Conservation (phyloP, 1,140 invertebrate species). For the Steinernema feltiae region DNA sequence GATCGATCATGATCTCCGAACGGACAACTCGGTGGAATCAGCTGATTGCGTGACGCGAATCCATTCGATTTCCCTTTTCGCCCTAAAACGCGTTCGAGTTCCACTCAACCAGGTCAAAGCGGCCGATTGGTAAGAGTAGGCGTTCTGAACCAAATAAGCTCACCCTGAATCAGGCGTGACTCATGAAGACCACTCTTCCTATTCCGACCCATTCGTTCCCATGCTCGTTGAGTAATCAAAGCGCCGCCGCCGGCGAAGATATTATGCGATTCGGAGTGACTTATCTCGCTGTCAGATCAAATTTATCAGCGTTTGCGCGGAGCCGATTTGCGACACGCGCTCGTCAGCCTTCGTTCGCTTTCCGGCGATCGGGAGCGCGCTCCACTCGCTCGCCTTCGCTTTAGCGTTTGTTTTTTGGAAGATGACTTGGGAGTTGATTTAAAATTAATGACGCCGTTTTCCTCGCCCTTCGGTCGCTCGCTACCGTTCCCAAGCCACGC, state of each 20-base stretch:
- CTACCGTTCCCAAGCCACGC: background rate
- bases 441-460: slow-evolving; percentile 8
- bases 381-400: too few relatives aligned
- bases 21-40: background rate
- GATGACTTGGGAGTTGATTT: background rate
- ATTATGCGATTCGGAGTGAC: background rate
- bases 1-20: background rate
- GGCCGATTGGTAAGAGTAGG: background rate
- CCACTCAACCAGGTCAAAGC: too few relatives aligned
- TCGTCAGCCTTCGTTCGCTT: background rate
- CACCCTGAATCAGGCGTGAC: background rate
- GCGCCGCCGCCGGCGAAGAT: background rate
- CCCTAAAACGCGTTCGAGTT: background rate
- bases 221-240: background rate
- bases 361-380: background rate
- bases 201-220: background rate
- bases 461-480: too few relatives aligned
- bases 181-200: too few relatives aligned
- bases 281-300: slow-evolving; percentile 12
- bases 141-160: background rate
- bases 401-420: background rate
- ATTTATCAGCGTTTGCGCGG: background rate
- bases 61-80: background rate
- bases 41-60: background rate
- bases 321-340: background rate